A percentile compares a stretch with the other conserved stretches of the same genome.
Evolutionary conservation across 2,888 invertebrate genomes (phyloP).

Genomic region (Hypolimnas misippus): DNA sequence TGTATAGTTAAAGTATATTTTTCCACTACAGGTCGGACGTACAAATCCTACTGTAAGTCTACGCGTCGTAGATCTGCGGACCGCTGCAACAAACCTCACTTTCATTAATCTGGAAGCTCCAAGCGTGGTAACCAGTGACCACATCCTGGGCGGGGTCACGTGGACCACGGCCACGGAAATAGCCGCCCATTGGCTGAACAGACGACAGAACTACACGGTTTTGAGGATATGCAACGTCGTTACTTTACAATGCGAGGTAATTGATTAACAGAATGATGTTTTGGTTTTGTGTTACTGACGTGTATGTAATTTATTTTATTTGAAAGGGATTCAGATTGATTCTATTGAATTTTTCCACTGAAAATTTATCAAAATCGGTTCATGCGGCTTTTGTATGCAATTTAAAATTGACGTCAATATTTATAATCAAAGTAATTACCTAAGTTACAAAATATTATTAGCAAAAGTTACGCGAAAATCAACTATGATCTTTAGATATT

Average conservation of each 20-base stretch:
- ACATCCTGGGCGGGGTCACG: conserved; percentile 87
- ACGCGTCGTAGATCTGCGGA: conserved; percentile 83
- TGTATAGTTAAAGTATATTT: too few relatives aligned
- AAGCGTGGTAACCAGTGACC: conserved; percentile 81
- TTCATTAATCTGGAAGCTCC: conserved; percentile 74
- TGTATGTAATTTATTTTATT: neutral
- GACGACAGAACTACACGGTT: conserved; percentile 90
- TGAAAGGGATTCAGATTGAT: too few relatives aligned
- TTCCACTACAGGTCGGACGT: conserved; percentile 89
- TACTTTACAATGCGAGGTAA: conserved; percentile 61
- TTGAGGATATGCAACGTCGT: conserved; percentile 83
- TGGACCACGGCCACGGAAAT: conserved; percentile 89
- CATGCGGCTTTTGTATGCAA: too few relatives aligned
- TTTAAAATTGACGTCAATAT: too few relatives aligned
- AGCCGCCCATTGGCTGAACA: conserved; percentile 91
- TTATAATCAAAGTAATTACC: too few relatives aligned
- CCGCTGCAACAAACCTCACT: conserved; percentile 48
- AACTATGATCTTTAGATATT: too few relatives aligned
- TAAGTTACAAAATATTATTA: too few relatives aligned
- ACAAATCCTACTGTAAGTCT: conserved; percentile 89
- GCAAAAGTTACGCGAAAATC: too few relatives aligned
- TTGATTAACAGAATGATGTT: conserved; percentile 18
- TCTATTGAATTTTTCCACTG: too few relatives aligned
- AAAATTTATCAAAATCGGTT: too few relatives aligned
- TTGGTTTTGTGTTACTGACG: neutral